A percentile compares a stretch with the other conserved stretches of the same genome.
phyloP scores from a whole-genome alignment of 92 coral and sea anemone species.

The Siderastrea siderea region DNA sequence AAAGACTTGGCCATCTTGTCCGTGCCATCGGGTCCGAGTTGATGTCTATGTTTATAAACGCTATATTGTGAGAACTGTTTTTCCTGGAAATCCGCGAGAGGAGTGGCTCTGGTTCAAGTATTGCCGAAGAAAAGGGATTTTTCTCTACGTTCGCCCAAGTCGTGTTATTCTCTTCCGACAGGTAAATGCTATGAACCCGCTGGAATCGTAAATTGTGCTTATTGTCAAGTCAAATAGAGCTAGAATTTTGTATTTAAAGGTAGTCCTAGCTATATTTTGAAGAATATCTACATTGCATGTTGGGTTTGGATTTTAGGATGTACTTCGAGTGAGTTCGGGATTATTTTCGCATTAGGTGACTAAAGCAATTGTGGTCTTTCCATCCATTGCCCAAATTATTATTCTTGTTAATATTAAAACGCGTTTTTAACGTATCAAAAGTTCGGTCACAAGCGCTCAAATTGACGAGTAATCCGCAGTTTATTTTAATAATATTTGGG shows the following conservation, averaged over 20 bases:
- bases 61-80: slow-evolving; percentile 74
- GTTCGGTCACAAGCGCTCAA: neutral
- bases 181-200: slow-evolving; percentile 47
- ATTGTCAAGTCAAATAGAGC: neutral
- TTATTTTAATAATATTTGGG: neutral
- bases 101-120: slow-evolving; percentile 94
- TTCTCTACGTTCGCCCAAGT: slow-evolving; percentile 47
- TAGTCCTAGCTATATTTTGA: too few species aligned
- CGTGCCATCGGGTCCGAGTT: slow-evolving; percentile 71
- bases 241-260: neutral
- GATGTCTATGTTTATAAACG: slow-evolving; percentile 40
- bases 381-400: slow-evolving; percentile 24
- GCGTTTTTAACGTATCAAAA: neutral
- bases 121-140: slow-evolving; percentile 89
- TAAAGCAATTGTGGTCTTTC: slow-evolving; percentile 23
- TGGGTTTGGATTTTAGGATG: neutral
- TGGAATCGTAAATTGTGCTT: slow-evolving; percentile 15
- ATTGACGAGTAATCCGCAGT: neutral
- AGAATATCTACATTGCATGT: neutral
- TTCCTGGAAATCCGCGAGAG: slow-evolving; percentile 87
- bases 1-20: slow-evolving; percentile 36
- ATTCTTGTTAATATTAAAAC: slow-evolving; percentile 11
- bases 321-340: neutral
- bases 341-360: neutral
- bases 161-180: slow-evolving; percentile 61